Evolutionary conservation across 2,888 invertebrate genomes (phyloP).

Genomic region (Zygothrica quintamaculata): DNA sequence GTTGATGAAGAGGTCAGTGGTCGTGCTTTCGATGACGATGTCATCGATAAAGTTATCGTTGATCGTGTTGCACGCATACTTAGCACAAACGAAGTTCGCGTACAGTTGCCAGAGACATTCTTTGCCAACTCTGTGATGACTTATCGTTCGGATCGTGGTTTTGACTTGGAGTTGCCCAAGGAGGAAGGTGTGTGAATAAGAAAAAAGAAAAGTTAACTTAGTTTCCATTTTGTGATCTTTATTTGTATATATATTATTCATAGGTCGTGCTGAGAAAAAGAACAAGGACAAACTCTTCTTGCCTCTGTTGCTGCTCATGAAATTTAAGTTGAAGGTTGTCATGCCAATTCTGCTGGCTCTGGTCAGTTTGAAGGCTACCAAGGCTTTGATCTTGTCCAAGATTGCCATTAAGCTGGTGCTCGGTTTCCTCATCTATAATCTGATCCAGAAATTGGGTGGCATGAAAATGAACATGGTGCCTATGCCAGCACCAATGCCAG

Average conservation of each 20-base stretch:
- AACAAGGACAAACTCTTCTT: slow-evolving; percentile 92
- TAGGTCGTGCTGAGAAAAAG: slow-evolving; percentile 91
- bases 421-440: slow-evolving; percentile 91
- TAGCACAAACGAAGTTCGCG: slow-evolving; percentile 90
- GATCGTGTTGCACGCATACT: slow-evolving; percentile 89
- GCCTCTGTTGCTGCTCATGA: slow-evolving; percentile 91
- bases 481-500: slow-evolving; percentile 86
- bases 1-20: slow-evolving; percentile 86
- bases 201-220: too few relatives aligned
- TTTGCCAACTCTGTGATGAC: slow-evolving; percentile 89
- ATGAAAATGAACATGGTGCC: slow-evolving; percentile 90
- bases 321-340: slow-evolving; percentile 92
- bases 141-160: slow-evolving; percentile 88
- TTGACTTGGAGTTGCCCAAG: slow-evolving; percentile 87
- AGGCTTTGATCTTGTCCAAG: slow-evolving; percentile 93
- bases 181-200: slow-evolving; percentile 79
- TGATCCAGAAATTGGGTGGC: slow-evolving; percentile 91
- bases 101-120: slow-evolving; percentile 89
- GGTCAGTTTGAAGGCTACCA: slow-evolving; percentile 92
- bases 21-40: slow-evolving; percentile 87
- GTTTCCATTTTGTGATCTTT: background rate
- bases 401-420: slow-evolving; percentile 92
- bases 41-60: slow-evolving; percentile 90
- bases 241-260: slow-evolving; percentile 49
- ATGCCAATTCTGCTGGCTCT: slow-evolving; percentile 92